Base-by-base conservation (phyloP, 2,888 invertebrate species). In the Argynnis bischoffii region DNA sequence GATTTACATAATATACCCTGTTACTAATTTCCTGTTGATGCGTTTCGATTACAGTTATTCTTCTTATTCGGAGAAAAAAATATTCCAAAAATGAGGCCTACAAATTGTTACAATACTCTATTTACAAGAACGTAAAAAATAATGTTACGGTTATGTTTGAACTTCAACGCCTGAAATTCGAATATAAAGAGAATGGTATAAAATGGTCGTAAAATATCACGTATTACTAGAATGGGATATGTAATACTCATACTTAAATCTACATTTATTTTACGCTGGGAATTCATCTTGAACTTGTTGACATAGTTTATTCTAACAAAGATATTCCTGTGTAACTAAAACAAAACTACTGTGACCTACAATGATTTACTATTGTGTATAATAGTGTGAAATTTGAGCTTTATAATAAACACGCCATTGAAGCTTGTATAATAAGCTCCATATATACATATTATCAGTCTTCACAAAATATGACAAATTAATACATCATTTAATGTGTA, bases 121-220 rank as follows among this genome's bases (percentile, higher is more conserved):
- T 71, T 73, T 72, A 73, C 73, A 71, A 70, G 72, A 70, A 63
- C 74, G 69, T 75, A 76, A 76, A 76, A 75, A 72, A 72, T 72
- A 70, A 76, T 74, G 74, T 67, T 70, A 73, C 67, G 67, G 70
- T 75, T 74, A 74, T 72, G 70, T 66, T 64, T 60, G 67, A 69
- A 70, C 69, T 63, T 67, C 66, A 72, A 63, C 63, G 67, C 55
- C 67, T 70, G 72, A 73, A 73, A 72, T 72, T 73, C 70, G 64
- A 68, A 64, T 67, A 69, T 67, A 69, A 70, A 69, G 67, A 70
- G 70, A 64, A 67, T 67, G 67, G 63, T 63, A 69, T 69, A 63
- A 69, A 66, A 57, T 63, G 54, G 64, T 64, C 64, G 54, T 64
- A 64, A 71, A 71, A 69, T 65, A 67, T 61, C 64, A 69, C 64